Conservation (phyloP, 37 sponge, comb jelly and placozoan species). For the Geodia barretti region DNA sequence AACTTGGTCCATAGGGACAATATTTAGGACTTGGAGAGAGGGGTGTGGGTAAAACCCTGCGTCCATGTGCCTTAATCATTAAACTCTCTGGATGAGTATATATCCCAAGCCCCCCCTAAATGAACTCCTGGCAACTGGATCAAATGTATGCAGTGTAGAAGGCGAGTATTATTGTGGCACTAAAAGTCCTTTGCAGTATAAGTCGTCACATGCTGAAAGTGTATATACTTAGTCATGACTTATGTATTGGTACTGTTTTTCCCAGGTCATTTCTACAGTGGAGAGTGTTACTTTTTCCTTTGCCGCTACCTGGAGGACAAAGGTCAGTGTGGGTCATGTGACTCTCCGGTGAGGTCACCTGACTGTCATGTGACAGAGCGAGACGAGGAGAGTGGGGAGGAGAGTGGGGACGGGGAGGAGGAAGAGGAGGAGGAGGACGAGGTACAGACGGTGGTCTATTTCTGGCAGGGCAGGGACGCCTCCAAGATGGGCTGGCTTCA, state of each 20-base stretch:
- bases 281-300: conserved; percentile 92
- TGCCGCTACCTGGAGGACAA: conserved; percentile 79
- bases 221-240: too few relatives aligned
- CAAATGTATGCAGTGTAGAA: too few relatives aligned
- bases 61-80: too few relatives aligned
- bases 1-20: background rate
- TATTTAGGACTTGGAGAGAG: too few relatives aligned
- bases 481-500: conserved; percentile 95
- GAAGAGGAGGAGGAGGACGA: conserved; percentile 87
- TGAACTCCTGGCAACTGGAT: too few relatives aligned
- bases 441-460: conserved; percentile 83
- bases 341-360: background rate
- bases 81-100: too few relatives aligned
- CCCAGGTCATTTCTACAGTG: conserved; percentile 89
- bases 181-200: too few relatives aligned
- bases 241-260: too few relatives aligned
- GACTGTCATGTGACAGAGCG: background rate
- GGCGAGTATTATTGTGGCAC: too few relatives aligned
- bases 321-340: background rate
- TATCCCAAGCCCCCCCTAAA: too few relatives aligned
- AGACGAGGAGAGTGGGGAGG: conserved; percentile 14
- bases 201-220: too few relatives aligned
- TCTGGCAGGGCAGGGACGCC: conserved; percentile 94
- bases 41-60: too few relatives aligned
- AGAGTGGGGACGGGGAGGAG: conserved; percentile 51